Evolutionary conservation across 2,797 vertebrate genomes (phyloP).

Genomic region (Otolemur crassicaudatus): DNA sequence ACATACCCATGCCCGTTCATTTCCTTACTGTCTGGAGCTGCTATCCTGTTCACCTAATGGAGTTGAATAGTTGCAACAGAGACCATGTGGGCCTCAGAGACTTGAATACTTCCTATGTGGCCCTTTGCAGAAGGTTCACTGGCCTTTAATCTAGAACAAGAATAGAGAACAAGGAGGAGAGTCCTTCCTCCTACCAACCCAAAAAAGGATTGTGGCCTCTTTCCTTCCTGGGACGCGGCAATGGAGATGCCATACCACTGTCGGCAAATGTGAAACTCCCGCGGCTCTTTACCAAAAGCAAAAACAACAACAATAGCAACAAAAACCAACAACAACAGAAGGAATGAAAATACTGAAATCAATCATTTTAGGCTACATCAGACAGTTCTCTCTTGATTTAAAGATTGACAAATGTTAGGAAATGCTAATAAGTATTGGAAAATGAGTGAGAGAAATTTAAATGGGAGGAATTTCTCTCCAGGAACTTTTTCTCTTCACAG

Average conservation of each 20-base stretch:
- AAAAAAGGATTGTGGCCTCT: neutral
- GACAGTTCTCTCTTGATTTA: neutral
- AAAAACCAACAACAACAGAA: neutral
- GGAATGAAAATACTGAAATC: neutral
- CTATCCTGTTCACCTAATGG: neutral
- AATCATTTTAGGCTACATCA: neutral
- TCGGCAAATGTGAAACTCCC: neutral
- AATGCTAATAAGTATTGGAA: neutral
- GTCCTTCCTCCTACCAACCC: neutral
- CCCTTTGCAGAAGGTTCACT: constrained; percentile 21
- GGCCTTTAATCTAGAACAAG: neutral
- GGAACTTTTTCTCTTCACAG: neutral
- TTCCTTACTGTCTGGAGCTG: neutral
- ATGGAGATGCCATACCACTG: neutral
- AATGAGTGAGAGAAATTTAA: neutral
- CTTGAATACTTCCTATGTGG: neutral
- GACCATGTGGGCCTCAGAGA: neutral
- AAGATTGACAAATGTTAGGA: neutral
- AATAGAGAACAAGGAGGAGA: neutral
- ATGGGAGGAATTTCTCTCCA: neutral
- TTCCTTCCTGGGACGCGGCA: neutral
- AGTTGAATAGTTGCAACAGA: neutral
- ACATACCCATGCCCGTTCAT: neutral
- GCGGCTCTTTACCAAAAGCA: neutral
- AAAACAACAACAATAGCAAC: neutral